phyloP scores from a whole-genome alignment of 2,797 vertebrate genomes.

The Microctenopoma steveboyesi region DNA sequence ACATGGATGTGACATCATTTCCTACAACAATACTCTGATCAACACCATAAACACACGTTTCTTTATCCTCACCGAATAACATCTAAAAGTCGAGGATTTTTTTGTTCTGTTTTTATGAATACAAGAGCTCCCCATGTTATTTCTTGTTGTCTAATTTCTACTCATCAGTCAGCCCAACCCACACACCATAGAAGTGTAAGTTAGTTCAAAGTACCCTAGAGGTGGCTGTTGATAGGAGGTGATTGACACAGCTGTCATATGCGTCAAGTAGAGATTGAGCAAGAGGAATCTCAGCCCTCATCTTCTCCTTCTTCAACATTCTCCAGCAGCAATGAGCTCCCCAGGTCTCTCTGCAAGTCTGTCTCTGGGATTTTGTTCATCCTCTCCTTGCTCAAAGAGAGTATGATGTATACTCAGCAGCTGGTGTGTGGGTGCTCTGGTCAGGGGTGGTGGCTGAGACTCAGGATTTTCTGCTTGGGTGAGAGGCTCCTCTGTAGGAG shows the following conservation, averaged over 20 bases:
- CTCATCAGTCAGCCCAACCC: constrained; percentile 14
- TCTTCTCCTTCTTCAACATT: constrained; percentile 76
- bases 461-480: constrained; percentile 66
- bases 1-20: constrained; percentile 74
- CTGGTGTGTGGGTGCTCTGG: constrained; percentile 79
- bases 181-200: constrained; percentile 43
- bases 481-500: constrained; percentile 64
- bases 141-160: constrained; percentile 7
- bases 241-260: constrained; percentile 49
- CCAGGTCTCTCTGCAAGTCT: constrained; percentile 79
- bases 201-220: constrained; percentile 34
- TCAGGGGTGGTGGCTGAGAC: constrained; percentile 68
- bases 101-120: not conserved
- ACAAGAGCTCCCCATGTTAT: not conserved
- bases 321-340: constrained; percentile 85
- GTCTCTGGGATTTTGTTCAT: constrained; percentile 73
- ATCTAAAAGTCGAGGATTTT: constrained; percentile 17
- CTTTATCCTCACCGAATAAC: constrained; percentile 16
- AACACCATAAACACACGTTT: constrained; percentile 29
- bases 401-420: constrained; percentile 84
- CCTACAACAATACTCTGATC: constrained; percentile 51
- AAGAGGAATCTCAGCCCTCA: constrained; percentile 22
- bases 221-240: constrained; percentile 51
- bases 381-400: constrained; percentile 83
- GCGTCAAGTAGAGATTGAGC: constrained; percentile 37